Conservation (phyloP, 1,140 invertebrate genomes). For the Drosophila kurseongensis region DNA sequence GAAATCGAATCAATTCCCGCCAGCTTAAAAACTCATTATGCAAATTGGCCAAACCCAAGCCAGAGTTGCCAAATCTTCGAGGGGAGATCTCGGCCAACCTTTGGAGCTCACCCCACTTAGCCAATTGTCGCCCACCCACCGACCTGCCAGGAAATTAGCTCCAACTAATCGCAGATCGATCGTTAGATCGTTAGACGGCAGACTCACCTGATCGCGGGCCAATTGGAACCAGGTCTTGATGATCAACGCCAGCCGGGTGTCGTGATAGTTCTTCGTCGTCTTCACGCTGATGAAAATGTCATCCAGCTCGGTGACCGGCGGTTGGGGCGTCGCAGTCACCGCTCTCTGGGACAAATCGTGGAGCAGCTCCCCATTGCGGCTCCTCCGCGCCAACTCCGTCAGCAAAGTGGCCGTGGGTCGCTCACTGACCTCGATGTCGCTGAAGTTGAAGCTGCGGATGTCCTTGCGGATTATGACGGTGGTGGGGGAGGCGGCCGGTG, state of each 20-base stretch:
- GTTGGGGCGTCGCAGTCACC: conserved; percentile 86
- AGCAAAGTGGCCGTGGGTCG: conserved; percentile 66
- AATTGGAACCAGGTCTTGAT: conserved; percentile 97
- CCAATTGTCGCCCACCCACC: conserved; percentile 69
- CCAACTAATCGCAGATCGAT: conserved; percentile 45
- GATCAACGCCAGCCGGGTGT: conserved; percentile 92
- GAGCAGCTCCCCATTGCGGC: conserved; percentile 76
- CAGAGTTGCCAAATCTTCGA: conserved; percentile 29
- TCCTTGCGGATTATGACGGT: conserved; percentile 81
- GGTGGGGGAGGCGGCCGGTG: conserved; percentile 43
- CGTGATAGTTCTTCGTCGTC: conserved; percentile 95
- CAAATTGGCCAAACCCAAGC: conserved; percentile 53
- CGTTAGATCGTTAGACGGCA: conserved; percentile 26
- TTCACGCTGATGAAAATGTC: conserved; percentile 98
- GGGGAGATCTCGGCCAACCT: conserved; percentile 53
- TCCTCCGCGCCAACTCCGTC: conserved; percentile 67
- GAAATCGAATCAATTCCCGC: conserved; percentile 64
- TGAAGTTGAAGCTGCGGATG: conserved; percentile 83
- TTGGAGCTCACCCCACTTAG: conserved; percentile 52
- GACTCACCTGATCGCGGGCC: conserved; percentile 93
- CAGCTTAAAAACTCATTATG: conserved; percentile 82
- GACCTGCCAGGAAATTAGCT: conserved; percentile 56
- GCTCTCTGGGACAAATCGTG: conserved; percentile 79
- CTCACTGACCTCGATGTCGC: conserved; percentile 80
- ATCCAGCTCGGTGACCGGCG: conserved; percentile 89